Evolutionary conservation across 1,140 invertebrate species (phyloP), one percentile per base, ranked within the genome.

Genomic region (Procambarus clarkii): DNA sequence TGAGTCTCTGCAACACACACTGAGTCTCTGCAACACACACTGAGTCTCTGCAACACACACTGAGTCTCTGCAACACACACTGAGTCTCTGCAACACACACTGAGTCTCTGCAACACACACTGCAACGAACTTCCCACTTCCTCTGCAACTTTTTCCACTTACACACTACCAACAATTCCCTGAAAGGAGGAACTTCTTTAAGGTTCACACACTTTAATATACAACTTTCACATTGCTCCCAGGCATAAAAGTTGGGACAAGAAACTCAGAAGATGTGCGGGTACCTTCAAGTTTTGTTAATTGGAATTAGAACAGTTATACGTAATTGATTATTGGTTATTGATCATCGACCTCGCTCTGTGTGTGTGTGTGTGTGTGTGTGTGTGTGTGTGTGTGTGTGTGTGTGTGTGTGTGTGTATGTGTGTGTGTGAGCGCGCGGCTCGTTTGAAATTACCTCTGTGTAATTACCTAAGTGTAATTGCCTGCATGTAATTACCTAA

Each of bases 311-410:
- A 24, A 71, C 69, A 71, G 34, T n/a, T 24, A n/a, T 71, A 24
- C 21, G 69, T 71, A 24, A 24, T n/a, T 71, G 69, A 18, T 77
- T 45, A 44, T 45, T 77, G 24, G 34, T 45, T 77, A 24, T 77
- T 45, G 34, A 24, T 77, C 74, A 44, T 45, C 45, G 24, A 44
- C n/a, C 45, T 34, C 34, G 34, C 34, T 0, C 34, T 21, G 71
- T 76, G 71, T 76, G 71, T 76, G 9, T 76, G 71, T 76, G 71
- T 76, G 71, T 76, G 71, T 21, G 71, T 3, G 71, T 76, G 71
- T 3, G 71, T 76, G 21, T 0, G 9, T 44, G 64, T 1, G 64
- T n/a, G 64, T 1, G 64, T 69, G 64, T 1, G n/a, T 69, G 64
- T 1, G 64, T 69, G 64, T 1, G 64, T 69, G 64, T 1, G 64